Evolutionary conservation across 2,888 invertebrate species (phyloP).

Genomic region (Acanthosepion esculentum): DNA sequence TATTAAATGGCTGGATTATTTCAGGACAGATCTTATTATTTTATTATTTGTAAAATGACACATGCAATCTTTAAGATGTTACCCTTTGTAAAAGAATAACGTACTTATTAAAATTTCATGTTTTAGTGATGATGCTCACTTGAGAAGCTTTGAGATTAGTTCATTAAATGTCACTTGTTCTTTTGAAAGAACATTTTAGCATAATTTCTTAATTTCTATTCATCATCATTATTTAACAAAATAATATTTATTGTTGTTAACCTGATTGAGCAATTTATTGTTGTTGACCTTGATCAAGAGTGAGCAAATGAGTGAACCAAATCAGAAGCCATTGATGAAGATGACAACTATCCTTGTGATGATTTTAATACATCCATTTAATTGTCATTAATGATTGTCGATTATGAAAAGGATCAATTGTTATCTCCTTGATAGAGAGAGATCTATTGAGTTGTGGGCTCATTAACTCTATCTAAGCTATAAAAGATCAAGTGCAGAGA

Average conservation of each 20-base stretch:
- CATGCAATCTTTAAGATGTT: no score
- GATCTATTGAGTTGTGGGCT: neutral
- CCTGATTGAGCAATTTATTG: neutral
- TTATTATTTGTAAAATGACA: no score
- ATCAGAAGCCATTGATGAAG: neutral
- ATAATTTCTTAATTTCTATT: neutral
- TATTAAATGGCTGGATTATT: no score
- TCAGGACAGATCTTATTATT: no score
- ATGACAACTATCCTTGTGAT: neutral
- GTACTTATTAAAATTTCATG: no score
- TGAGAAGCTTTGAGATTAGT: no score
- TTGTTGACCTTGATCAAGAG: neutral
- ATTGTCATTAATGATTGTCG: slow-evolving; percentile 23
- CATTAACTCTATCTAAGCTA: slow-evolving; percentile 13
- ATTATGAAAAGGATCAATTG: neutral
- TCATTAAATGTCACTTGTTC: no score
- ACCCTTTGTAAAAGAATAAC: no score
- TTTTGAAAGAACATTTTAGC: neutral
- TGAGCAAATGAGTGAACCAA: neutral
- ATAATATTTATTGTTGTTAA: neutral
- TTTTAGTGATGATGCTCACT: no score
- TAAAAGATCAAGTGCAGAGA: neutral
- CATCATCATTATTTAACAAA: neutral
- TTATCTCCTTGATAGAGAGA: neutral
- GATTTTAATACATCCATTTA: neutral